A percentile compares a stretch with the other conserved stretches of the same genome.
Evolutionary conservation across 2,888 invertebrate species (phyloP).

Genomic region (Drosophila rubida): DNA sequence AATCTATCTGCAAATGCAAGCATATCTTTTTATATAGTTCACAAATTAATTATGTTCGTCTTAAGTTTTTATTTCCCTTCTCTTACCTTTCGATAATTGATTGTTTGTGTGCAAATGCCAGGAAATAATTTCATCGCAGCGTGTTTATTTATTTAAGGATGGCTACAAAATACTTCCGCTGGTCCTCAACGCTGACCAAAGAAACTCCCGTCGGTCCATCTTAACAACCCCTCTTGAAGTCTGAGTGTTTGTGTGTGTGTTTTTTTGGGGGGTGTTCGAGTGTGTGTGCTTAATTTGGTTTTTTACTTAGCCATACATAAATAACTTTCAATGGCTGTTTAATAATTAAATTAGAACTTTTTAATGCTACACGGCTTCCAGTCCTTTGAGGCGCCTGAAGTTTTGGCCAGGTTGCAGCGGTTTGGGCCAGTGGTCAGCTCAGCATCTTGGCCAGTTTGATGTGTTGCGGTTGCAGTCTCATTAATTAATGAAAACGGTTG

Average conservation of each 20-base stretch:
- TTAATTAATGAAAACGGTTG: constrained; percentile 60
- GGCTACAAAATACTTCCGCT: constrained; percentile 28
- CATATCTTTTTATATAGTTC: no score
- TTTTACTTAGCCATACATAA: constrained; percentile 37
- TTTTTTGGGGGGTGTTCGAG: neutral
- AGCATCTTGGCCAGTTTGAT: constrained; percentile 54
- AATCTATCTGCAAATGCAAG: no score
- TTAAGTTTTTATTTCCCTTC: no score
- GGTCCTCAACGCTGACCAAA: constrained; percentile 15
- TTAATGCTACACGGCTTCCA: constrained; percentile 29
- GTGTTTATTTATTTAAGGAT: neutral
- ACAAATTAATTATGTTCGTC: no score
- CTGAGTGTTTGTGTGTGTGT: constrained; percentile 10
- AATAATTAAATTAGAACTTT: constrained; percentile 71
- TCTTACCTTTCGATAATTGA: no score
- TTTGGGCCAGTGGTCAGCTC: constrained; percentile 22
- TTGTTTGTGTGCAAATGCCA: no score
- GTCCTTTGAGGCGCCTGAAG: constrained; percentile 35
- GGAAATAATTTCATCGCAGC: no score
- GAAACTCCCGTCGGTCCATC: constrained; percentile 1
- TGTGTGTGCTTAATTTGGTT: constrained; percentile 18
- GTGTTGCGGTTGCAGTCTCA: constrained; percentile 53
- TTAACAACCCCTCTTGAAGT: neutral
- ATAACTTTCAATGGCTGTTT: constrained; percentile 60
- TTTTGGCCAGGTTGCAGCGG: neutral